A percentile compares a stretch with the other conserved stretches of the same genome.
These are phyloP conservation scores for Boloria selene DNA, from an alignment of 2,888 invertebrate genomes.

Conservation along the genomic window DNA sequence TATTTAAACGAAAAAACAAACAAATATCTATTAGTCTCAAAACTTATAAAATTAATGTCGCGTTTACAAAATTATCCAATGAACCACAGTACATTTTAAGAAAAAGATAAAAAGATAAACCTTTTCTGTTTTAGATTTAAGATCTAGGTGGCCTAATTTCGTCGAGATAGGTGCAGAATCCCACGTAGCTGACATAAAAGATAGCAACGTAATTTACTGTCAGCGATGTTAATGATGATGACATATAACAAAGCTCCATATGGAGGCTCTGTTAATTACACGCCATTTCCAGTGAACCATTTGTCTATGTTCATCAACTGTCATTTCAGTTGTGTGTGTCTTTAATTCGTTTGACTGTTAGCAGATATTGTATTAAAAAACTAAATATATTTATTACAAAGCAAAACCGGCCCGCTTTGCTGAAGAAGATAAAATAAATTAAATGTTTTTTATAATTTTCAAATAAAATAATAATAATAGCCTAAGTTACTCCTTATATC, in stretches of 20 bases:
- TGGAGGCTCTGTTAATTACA: constrained; percentile 31
- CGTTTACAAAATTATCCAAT: too few species aligned
- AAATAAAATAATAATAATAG: too few species aligned
- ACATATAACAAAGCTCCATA: constrained; percentile 25
- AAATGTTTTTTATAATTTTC: too few species aligned
- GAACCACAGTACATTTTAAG: not conserved
- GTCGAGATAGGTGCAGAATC: constrained; percentile 7
- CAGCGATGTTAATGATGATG: constrained; percentile 31
- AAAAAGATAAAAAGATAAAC: constrained; percentile 6
- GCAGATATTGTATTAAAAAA: too few species aligned
- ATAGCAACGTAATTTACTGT: constrained; percentile 21
- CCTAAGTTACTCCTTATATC: too few species aligned
- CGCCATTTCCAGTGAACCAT: constrained; percentile 30
- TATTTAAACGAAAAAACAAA: too few species aligned
- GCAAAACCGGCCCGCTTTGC: too few species aligned
- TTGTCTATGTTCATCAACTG: constrained; percentile 24
- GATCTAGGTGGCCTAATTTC: constrained; percentile 22
- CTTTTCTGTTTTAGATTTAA: constrained; percentile 10
- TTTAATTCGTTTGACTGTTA: not conserved
- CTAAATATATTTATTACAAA: too few species aligned
- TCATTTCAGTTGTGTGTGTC: not conserved
- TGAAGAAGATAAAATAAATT: too few species aligned
- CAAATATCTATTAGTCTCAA: too few species aligned
- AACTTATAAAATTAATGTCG: too few species aligned
- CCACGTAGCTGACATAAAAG: constrained; percentile 12